These are phyloP conservation scores for Bombus superbus DNA, from an alignment of 1,140 invertebrate genomes.

Conservation along the genomic window DNA sequence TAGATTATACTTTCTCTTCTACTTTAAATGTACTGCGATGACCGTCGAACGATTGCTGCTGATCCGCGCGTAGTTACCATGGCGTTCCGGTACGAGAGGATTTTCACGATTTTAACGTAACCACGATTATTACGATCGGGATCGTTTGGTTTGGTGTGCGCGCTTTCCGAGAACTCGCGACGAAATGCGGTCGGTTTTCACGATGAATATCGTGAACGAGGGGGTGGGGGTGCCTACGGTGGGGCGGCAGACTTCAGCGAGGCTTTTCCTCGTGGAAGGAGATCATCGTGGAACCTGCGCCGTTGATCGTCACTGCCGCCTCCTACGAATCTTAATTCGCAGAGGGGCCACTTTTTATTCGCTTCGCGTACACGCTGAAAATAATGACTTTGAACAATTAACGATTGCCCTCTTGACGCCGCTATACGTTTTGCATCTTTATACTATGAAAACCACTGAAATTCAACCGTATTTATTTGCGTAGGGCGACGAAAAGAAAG, in stretches of 20 bases:
- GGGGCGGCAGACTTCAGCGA: not conserved
- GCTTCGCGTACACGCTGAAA: not conserved
- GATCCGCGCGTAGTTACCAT: not conserved
- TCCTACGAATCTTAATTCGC: not conserved
- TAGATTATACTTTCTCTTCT: not conserved
- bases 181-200: conserved; percentile 55
- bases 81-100: no score
- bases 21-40: not conserved
- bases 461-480: no score
- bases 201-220: conserved; percentile 1
- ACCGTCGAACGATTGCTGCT: not conserved
- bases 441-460: no score
- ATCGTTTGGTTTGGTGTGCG: not conserved
- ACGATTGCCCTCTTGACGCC: no score
- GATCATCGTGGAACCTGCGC: conserved; percentile 43
- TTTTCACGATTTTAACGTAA: not conserved
- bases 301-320: not conserved
- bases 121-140: not conserved
- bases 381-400: no score
- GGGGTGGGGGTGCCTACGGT: conserved; percentile 9
- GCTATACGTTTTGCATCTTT: no score
- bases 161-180: conserved; percentile 53
- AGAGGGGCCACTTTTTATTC: no score
- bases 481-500: no score
- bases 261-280: conserved; percentile 42